A percentile compares a stretch with the other conserved stretches of the same genome.
phyloP scores from a whole-genome alignment of 2,888 invertebrate genomes.

The Acanthosoma haemorrhoidale region DNA sequence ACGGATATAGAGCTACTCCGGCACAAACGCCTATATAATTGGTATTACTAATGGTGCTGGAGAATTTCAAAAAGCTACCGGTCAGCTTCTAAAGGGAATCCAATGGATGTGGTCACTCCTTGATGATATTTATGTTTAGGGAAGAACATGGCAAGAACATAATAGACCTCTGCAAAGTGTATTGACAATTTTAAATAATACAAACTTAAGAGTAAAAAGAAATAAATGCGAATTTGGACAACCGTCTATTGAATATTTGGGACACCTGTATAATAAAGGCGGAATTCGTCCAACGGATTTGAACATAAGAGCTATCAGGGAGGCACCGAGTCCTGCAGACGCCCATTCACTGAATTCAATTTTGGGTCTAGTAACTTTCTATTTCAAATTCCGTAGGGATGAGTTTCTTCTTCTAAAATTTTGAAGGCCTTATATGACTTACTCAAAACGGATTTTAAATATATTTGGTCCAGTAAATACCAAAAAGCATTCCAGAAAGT shows the following conservation, averaged over 20 bases:
- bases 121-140: constrained; percentile 29
- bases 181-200: constrained; percentile 8
- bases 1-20: constrained; percentile 44
- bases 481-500: constrained; percentile 21
- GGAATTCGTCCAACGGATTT: constrained; percentile 29
- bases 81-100: not conserved
- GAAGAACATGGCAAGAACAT: constrained; percentile 14
- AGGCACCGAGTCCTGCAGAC: constrained; percentile 39
- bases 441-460: not conserved
- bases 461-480: constrained; percentile 17
- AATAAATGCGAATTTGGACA: constrained; percentile 29
- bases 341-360: constrained; percentile 40
- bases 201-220: constrained; percentile 24
- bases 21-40: constrained; percentile 40
- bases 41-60: constrained; percentile 41
- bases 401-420: constrained; percentile 27
- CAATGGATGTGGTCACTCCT: constrained; percentile 16
- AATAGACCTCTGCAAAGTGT: not conserved
- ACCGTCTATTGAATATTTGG: constrained; percentile 28
- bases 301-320: constrained; percentile 39
- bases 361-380: constrained; percentile 44
- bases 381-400: constrained; percentile 42
- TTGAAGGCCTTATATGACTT: constrained; percentile 26
- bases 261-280: constrained; percentile 23
- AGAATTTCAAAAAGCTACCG: constrained; percentile 31